Conservation (phyloP, 2,797 vertebrate genomes). For the Sebastes miniatus region DNA sequence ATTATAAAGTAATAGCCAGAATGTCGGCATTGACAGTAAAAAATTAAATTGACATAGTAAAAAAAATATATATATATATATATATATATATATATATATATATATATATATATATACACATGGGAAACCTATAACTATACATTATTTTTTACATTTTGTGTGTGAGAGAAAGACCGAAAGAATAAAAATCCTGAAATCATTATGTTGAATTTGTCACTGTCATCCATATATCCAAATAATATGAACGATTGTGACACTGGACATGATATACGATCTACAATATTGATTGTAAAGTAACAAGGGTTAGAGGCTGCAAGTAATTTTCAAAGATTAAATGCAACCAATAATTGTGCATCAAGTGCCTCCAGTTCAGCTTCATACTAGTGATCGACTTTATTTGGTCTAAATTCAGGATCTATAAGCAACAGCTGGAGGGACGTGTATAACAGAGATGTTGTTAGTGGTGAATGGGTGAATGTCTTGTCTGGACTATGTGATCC, state of each 20-base stretch:
- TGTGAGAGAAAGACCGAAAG: not conserved
- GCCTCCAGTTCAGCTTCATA: not conserved
- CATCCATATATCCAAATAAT: not conserved
- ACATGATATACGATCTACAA: not conserved
- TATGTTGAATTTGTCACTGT: not conserved
- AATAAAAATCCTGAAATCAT: not conserved
- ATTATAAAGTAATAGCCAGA: not conserved
- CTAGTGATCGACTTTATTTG: not conserved
- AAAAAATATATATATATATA: not conserved
- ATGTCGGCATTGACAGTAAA: not conserved
- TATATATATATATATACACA: not conserved
- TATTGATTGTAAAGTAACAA: not conserved
- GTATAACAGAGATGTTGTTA: not conserved
- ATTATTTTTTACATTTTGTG: not conserved
- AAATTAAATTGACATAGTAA: not conserved
- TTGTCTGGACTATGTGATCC: not conserved
- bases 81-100: not conserved
- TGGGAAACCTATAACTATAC: not conserved
- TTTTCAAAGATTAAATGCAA: not conserved
- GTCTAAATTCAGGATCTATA: not conserved
- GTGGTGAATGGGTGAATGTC: not conserved
- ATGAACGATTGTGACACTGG: not conserved
- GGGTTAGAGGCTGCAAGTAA: not conserved
- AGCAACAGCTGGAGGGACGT: not conserved
- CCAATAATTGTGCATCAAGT: not conserved